These are phyloP conservation scores for Bostrychus sinensis DNA, from an alignment of 2,113 vertebrate species.

Conservation along the genomic window DNA sequence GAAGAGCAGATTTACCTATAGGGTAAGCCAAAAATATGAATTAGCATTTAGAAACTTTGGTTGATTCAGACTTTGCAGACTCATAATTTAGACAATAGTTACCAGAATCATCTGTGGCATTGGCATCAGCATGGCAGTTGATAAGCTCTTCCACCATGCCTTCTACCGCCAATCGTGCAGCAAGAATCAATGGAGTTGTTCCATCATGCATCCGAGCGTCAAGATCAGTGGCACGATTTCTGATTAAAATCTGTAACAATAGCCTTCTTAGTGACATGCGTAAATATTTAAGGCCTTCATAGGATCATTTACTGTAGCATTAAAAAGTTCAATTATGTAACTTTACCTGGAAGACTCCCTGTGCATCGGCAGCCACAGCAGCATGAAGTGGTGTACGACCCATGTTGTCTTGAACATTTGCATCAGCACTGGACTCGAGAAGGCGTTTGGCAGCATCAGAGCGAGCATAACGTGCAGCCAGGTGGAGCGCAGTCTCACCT, in stretches of 20 bases:
- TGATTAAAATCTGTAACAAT: constrained; percentile 89
- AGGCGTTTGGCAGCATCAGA: constrained; percentile 97
- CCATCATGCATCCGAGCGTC: constrained; percentile 97
- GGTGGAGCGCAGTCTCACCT: constrained; percentile 92
- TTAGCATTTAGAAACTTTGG: background rate
- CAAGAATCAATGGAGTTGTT: constrained; percentile 93
- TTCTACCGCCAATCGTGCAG: constrained; percentile 92
- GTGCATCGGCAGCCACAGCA: constrained; percentile 92
- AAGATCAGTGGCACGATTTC: constrained; percentile 95
- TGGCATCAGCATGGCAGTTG: constrained; percentile 94
- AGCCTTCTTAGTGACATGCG: constrained; percentile 3
- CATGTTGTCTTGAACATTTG: constrained; percentile 99
- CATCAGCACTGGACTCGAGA: constrained; percentile 93
- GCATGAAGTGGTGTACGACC: constrained; percentile 94
- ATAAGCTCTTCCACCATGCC: constrained; percentile 98
- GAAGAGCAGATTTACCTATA: constrained; percentile 94
- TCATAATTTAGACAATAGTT: constrained; percentile 33
- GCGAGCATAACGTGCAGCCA: constrained; percentile 94
- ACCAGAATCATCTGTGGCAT: constrained; percentile 95
- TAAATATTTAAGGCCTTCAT: background rate
- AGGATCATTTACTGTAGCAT: background rate
- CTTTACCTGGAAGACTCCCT: constrained; percentile 96
- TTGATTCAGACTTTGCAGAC: no score
- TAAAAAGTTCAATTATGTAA: background rate
- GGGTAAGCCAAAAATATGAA: constrained; percentile 2